Evolutionary conservation across 2,888 invertebrate genomes (phyloP), one percentile per base, ranked within the genome.

Genomic region (Monopis laevigella): DNA sequence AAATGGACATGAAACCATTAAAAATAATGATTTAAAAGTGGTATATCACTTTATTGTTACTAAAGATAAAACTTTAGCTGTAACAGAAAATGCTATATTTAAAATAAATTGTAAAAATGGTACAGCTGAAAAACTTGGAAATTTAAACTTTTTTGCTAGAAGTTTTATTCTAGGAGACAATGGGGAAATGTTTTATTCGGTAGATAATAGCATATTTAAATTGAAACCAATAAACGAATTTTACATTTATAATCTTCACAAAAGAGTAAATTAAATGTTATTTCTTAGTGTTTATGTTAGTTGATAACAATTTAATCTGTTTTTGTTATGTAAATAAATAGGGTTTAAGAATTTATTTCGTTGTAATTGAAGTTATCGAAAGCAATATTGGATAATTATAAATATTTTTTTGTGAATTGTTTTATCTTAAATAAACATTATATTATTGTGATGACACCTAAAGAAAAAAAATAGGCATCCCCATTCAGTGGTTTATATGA

Each of bases 111-210:
- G 78, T 50, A 43, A 24, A 1, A 72, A 75, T 17, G 77, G 78
- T 0, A 75, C 72, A 0, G 74, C 77, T 0, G 56, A 40, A 1
- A 66, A 56, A 46, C 49, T 71, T 0, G 62, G 68, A 1, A 51
- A 56, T 39, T 39, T 77, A 32, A 48, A 62, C 41, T 75, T 75
- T 41, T 51, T 49, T 6, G 68, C 75, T 0, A 51, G 55, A 32
- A 72, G 77, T 41, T 65, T 78, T 13, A 59, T 65, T 2, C 67
- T 68, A 36, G 78, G 78, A 0, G 77, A 77, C 41, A 74, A 78
- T 16, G 77, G 77, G 1, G 77, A 77, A 42, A 64, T 77, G 47
- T 74, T 60, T 48, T 78, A 74, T 47, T 61, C 68, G 2, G 44
- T 56, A 1, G 62, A 71, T 17, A 55, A 67, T 48, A 54, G 47